These are phyloP conservation scores for Heterochromis multidens DNA, from an alignment of 2,113 vertebrate genomes.

Conservation along the genomic window DNA sequence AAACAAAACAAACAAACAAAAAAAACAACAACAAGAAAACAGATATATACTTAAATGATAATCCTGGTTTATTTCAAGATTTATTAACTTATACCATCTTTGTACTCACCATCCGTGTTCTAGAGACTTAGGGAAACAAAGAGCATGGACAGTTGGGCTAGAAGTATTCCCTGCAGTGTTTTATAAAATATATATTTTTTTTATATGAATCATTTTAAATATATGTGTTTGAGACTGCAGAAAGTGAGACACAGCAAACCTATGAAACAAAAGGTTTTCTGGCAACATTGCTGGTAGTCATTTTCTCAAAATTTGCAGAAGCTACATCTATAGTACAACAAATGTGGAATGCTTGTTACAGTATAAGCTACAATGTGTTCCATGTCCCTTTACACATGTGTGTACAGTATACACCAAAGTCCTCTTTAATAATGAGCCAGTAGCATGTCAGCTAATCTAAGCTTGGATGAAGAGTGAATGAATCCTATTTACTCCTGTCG, in stretches of 20 bases:
- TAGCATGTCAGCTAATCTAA: conserved; percentile 51
- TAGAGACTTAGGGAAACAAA: not conserved
- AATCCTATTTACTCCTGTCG: conserved; percentile 73
- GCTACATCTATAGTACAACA: not conserved
- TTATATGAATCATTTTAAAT: not conserved
- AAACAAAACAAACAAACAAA: not conserved
- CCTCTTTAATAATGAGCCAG: conserved; percentile 44
- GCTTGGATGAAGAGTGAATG: conserved; percentile 61
- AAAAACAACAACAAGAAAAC: rapidly evolving
- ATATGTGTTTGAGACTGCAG: not conserved
- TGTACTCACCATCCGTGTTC: not conserved
- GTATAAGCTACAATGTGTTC: conserved; percentile 9
- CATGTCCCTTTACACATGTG: conserved; percentile 17
- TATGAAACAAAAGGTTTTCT: conserved; percentile 24
- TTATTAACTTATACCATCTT: not conserved
- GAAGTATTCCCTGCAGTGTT: not conserved
- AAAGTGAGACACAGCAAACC: conserved; percentile 30
- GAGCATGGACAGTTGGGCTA: not conserved
- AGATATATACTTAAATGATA: not conserved
- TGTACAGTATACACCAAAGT: conserved; percentile 4
- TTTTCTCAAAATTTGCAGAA: not conserved
- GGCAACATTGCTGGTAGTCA: not conserved
- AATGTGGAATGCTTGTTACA: not conserved
- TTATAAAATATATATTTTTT: not conserved
- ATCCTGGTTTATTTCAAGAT: not conserved